A percentile compares a stretch with the other conserved stretches of the same genome.
Evolutionary conservation across 2,888 invertebrate genomes (phyloP).

Genomic region (Camponotus fellah): DNA sequence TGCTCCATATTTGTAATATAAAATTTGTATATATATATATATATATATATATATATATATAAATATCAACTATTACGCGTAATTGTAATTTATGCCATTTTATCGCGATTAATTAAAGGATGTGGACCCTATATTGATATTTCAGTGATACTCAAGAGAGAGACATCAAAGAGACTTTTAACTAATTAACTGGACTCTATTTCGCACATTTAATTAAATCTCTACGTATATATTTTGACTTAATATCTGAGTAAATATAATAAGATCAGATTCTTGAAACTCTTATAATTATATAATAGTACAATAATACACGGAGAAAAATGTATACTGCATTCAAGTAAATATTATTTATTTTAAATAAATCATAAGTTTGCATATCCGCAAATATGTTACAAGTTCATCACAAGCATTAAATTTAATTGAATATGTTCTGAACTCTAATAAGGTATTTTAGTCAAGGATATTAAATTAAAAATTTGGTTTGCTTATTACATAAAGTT

Average conservation of each 20-base stretch:
- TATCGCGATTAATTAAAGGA: slow-evolving; percentile 47
- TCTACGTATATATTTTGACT: slow-evolving; percentile 19
- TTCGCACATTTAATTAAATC: slow-evolving; percentile 57
- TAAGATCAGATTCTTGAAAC: slow-evolving; percentile 21
- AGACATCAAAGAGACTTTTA: slow-evolving; percentile 58
- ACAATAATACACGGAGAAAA: too few relatives aligned
- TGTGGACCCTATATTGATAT: slow-evolving; percentile 20
- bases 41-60: neutral
- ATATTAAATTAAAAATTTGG: too few relatives aligned
- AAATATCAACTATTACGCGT: slow-evolving; percentile 24
- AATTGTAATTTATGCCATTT: slow-evolving; percentile 45
- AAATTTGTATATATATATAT: slow-evolving; percentile 18
- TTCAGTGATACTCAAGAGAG: slow-evolving; percentile 35
- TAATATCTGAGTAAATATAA: slow-evolving; percentile 49
- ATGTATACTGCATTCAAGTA: too few relatives aligned
- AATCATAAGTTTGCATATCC: too few relatives aligned
- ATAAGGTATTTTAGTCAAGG: too few relatives aligned
- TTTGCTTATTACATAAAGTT: too few relatives aligned
- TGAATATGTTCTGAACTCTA: too few relatives aligned
- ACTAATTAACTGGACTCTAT: slow-evolving; percentile 51
- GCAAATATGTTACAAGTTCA: too few relatives aligned
- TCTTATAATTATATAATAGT: neutral
- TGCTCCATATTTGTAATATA: neutral
- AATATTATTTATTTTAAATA: too few relatives aligned
- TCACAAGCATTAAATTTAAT: too few relatives aligned